Evolutionary conservation across 2,113 vertebrate genomes (phyloP), one percentile per base, ranked within the genome.

Genomic region (Ceyx cyanopectus): DNA sequence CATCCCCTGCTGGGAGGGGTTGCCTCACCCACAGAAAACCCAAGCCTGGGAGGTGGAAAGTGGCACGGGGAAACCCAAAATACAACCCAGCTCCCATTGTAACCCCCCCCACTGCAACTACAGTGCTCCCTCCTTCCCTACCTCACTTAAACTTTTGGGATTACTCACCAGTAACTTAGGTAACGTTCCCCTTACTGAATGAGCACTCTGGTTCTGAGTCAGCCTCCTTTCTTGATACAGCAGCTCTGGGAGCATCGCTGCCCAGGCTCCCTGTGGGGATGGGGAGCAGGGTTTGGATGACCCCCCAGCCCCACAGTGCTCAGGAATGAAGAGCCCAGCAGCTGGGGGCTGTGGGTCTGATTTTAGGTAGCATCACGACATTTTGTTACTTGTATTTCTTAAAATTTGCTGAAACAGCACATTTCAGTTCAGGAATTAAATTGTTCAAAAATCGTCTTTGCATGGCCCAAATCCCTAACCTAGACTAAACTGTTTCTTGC

Each of bases 141-240:
- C 68, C 87, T 94, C 58, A 68, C 5, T n/a, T 89, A 84, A 90
- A 78, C 81, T 89, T 92, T 70, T 87, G 62, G 90, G 85, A 85
- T 94, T 95, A 96, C 92, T 96, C 96, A 96, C 77, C 69, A 62
- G 62, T 87, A 67, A 32, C 51, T n/a, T 0, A 29, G 43, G 48
- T 85, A 87, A 85, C 3, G 17, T 90, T 92, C 90, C 76, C 37
- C 40, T 41, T 78, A 61, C 57, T 57, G 83, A 89, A 16, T 30
- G 66, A 91, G 85, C 81, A 65, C 75, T 95, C 94, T 10, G 4
- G 76, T 41, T 93, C 86, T 94, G 85, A 96, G 46, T 96, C 92
- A 95, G 60, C 26, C 2, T 1, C 84, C 14, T 32, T 85, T 85
- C 80, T 70, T 67, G 63, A 81, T 90, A 54, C 68, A 58, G 50